Percentiles rank a stretch among this genome's conserved stretches.
These are phyloP conservation scores for Acanthisitta chloris DNA, from an alignment of 2,113 vertebrate genomes.

Conservation along the genomic window DNA sequence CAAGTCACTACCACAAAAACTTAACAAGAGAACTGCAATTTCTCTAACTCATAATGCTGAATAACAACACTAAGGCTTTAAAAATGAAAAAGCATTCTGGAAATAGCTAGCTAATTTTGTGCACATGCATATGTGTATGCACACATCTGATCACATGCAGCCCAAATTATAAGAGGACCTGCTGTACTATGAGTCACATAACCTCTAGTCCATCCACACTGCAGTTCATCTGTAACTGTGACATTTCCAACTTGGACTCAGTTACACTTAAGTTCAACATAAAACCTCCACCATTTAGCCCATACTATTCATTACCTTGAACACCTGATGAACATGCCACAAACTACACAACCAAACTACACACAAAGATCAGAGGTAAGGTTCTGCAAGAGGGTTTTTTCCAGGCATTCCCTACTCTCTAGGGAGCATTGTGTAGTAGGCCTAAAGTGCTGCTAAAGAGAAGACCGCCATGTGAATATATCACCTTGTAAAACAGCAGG, in stretches of 20 bases:
- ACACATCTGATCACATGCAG: not conserved
- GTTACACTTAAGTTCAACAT: not conserved
- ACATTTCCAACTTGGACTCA: not conserved
- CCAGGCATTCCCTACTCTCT: not conserved
- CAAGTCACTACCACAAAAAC: not conserved
- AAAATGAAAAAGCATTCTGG: not conserved
- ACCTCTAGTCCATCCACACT: not conserved
- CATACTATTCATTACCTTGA: not conserved
- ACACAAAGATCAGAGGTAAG: not conserved
- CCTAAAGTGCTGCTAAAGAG: not conserved
- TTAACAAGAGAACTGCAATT: not conserved
- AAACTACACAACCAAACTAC: not conserved
- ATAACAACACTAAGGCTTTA: not conserved
- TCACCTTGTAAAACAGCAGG: not conserved
- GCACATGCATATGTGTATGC: not conserved
- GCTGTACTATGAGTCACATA: not conserved
- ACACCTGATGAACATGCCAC: not conserved
- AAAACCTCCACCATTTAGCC: not conserved
- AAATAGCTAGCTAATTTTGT: not conserved
- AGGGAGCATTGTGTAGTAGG: not conserved
- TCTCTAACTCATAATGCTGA: not conserved
- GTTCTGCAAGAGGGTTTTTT: rapidly evolving
- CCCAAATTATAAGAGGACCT: not conserved
- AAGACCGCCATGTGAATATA: not conserved
- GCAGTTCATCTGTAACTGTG: not conserved